Base-by-base conservation (phyloP, 2,797 vertebrate genomes). In the Epinephelus coioides region DNA sequence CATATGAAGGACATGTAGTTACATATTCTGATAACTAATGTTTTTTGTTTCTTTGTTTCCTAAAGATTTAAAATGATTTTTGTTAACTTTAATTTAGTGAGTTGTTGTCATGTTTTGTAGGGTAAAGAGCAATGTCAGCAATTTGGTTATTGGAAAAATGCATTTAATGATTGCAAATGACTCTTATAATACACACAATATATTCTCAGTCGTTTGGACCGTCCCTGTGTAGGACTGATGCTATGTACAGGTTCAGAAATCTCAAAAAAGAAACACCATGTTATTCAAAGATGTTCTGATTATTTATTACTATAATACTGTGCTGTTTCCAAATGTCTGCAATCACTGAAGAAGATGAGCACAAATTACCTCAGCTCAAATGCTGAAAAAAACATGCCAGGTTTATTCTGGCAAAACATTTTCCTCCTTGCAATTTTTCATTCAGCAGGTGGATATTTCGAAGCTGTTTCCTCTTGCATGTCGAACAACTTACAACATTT, bases 291-390 rank as follows among this genome's bases (percentile, higher is more conserved):
- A 44, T 64, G 2, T 55, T 47, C 27, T 15, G 6, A 59, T 69
- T 46, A 63, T 69, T 65, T 61, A 60, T 57, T 44, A 15, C 23
- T 62, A 25, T 60, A 80, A 62, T 27, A n/a, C n/a, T 43, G 21
- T 10, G 47, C 5, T 6, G 25, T 55, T 73, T 71, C 27, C n/a
- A 79, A 66, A 80, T 69, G 50, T 69, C n/a, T 76, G 46, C 57
- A 69, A 57, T 66, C 40, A 72, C 18, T 47, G 54, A 72, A 65
- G 40, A n/a, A 47, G 43, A 69, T 44, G 3, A 63, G 57, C 51
- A 53, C 62, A 87, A 76, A 70, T 79, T 44, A 71, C 27, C 69
- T 43, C 15, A 54, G 55, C 40, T 79, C 50, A 73, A 67, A 61
- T 27, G 25, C 5, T 49, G 60, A 66, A 30, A 30, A 70, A 78